phyloP scores from a whole-genome alignment of 1,140 invertebrate species.

The Papilio polyxenes region DNA sequence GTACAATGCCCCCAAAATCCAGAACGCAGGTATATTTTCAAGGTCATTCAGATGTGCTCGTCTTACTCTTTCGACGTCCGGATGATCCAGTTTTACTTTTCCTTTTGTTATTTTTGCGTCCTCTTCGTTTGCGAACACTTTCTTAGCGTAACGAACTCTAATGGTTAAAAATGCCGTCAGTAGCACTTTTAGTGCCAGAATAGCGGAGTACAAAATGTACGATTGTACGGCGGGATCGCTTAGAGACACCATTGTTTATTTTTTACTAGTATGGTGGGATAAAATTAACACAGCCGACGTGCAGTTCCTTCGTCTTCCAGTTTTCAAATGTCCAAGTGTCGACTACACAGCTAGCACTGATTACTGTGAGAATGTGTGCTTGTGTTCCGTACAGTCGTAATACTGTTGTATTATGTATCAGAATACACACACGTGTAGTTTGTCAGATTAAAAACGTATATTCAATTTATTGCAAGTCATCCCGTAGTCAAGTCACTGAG shows the following conservation, averaged over 20 bases:
- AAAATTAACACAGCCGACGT: too few species aligned
- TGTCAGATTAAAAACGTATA: neutral
- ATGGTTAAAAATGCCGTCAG: slow-evolving; percentile 75
- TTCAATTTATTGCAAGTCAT: slow-evolving; percentile 13
- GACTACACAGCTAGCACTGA: neutral
- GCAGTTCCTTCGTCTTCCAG: too few species aligned
- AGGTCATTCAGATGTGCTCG: slow-evolving; percentile 88
- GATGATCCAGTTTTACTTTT: slow-evolving; percentile 77
- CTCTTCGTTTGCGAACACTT: slow-evolving; percentile 63
- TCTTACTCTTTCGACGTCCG: slow-evolving; percentile 79
- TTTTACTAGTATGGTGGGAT: too few species aligned
- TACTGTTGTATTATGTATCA: neutral
- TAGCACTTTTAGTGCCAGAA: slow-evolving; percentile 81
- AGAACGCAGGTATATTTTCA: slow-evolving; percentile 80
- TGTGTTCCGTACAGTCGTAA: neutral
- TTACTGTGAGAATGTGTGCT: neutral
- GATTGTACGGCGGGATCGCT: slow-evolving; percentile 69
- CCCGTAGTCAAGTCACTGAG: neutral
- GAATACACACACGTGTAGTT: neutral
- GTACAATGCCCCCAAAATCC: slow-evolving; percentile 82
- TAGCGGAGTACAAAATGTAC: slow-evolving; percentile 79
- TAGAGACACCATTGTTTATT: too few species aligned
- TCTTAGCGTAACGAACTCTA: slow-evolving; percentile 67
- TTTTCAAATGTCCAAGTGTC: too few species aligned
- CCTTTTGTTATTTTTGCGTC: slow-evolving; percentile 59